phyloP scores from a whole-genome alignment of 2,888 invertebrate genomes.

The Lepidocyrtinus sp. region DNA sequence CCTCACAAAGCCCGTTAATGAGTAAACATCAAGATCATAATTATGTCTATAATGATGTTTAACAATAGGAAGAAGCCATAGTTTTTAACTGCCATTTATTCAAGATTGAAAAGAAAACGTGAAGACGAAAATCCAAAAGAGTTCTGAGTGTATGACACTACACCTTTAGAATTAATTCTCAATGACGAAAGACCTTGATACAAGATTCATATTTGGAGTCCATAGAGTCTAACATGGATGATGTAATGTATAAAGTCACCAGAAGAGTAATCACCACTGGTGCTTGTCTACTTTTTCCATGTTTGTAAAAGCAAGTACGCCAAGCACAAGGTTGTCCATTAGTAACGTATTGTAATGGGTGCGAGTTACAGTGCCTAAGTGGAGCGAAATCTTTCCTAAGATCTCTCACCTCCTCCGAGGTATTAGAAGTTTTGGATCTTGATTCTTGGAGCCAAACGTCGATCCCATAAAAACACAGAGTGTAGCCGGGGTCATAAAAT shows the following conservation, averaged over 20 bases:
- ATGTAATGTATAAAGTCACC: not conserved
- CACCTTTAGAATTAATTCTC: conserved; percentile 16
- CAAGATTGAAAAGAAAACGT: no score
- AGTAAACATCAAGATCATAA: no score
- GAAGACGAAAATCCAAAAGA: not conserved
- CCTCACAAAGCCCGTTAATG: conserved; percentile 22
- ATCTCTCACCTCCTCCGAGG: not conserved
- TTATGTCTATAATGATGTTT: no score
- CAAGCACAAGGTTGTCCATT: conserved; percentile 11
- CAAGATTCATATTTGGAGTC: not conserved
- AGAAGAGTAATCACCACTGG: not conserved
- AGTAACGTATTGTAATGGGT: not conserved
- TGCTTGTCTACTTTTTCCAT: not conserved
- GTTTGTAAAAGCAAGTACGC: not conserved
- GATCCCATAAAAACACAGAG: not conserved
- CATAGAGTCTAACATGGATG: not conserved
- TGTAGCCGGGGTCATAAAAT: not conserved
- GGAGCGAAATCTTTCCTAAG: not conserved
- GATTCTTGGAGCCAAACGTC: not conserved
- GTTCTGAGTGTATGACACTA: no score
- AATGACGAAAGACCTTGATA: not conserved
- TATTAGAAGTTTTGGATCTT: not conserved
- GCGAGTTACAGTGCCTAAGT: not conserved
- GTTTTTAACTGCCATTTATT: no score
- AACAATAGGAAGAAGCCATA: no score